Percentiles rank a stretch among this genome's conserved stretches.
These are phyloP conservation scores for Adelosebastes latens DNA, from an alignment of 2,797 vertebrate species.

Conservation along the genomic window DNA sequence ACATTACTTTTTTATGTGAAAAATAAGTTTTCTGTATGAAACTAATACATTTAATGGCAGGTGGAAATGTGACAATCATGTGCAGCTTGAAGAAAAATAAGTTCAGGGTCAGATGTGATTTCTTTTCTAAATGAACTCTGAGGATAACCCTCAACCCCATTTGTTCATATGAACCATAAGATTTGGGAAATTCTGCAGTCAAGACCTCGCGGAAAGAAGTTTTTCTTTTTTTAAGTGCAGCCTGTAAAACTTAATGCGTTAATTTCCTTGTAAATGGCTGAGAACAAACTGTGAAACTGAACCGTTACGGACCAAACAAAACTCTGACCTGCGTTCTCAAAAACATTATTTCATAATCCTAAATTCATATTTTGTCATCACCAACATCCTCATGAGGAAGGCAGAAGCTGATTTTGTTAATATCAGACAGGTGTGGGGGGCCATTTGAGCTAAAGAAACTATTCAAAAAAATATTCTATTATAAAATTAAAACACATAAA, in stretches of 20 bases:
- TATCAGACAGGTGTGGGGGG: background rate
- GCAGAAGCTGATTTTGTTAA: background rate
- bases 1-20: background rate
- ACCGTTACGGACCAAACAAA: background rate
- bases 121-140: background rate
- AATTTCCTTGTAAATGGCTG: constrained; percentile 2
- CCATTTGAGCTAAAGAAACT: background rate
- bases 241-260: background rate
- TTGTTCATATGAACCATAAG: background rate
- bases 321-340: background rate
- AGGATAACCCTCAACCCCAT: too few relatives aligned
- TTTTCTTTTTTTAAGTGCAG: background rate
- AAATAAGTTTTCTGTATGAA: background rate
- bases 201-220: background rate
- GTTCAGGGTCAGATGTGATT: background rate
- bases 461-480: background rate
- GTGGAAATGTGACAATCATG: background rate
- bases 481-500: background rate
- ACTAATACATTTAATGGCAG: background rate
- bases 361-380: background rate
- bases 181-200: background rate
- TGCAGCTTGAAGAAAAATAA: background rate
- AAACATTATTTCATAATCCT: background rate
- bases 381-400: background rate
- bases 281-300: background rate